These are phyloP conservation scores for Paratrypauchen microcephalus DNA, from an alignment of 2,797 vertebrate genomes.

Conservation along the genomic window DNA sequence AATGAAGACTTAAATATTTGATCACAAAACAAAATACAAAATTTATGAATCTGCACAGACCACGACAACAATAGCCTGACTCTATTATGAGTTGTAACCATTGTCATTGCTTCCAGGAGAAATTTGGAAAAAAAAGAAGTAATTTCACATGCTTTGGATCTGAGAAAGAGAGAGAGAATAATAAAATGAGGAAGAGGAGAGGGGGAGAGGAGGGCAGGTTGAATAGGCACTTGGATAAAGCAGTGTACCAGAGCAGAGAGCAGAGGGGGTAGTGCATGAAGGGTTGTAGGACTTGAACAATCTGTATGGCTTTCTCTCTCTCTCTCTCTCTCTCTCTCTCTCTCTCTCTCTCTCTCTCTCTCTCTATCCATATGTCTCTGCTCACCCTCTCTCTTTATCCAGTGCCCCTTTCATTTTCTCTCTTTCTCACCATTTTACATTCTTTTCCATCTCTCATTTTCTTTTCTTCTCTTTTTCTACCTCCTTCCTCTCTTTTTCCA, in stretches of 20 bases:
- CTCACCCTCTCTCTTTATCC: not conserved
- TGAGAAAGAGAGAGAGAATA: not conserved
- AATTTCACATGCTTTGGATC: not conserved
- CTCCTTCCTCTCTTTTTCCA: not conserved
- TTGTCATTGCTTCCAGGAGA: not conserved
- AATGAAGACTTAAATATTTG: too few relatives aligned
- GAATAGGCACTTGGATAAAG: not conserved
- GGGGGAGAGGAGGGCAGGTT: not conserved
- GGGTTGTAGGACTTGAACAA: slow-evolving; percentile 28
- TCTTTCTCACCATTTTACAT: not conserved
- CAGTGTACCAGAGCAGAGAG: slow-evolving; percentile 1
- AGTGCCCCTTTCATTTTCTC: not conserved
- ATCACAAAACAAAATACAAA: too few relatives aligned
- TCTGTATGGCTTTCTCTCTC: slow-evolving; percentile 50
- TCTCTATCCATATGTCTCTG: not conserved
- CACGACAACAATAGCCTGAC: too few relatives aligned
- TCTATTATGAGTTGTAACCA: not conserved
- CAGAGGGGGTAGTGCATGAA: slow-evolving; percentile 23
- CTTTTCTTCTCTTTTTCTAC: not conserved
- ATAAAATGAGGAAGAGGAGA: not conserved
- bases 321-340: not conserved
- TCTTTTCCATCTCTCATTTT: not conserved
- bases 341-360: not conserved
- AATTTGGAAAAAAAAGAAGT: not conserved
- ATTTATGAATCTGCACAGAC: too few relatives aligned